phyloP scores from a whole-genome alignment of 2,888 invertebrate species.

The Baccha elongata region DNA sequence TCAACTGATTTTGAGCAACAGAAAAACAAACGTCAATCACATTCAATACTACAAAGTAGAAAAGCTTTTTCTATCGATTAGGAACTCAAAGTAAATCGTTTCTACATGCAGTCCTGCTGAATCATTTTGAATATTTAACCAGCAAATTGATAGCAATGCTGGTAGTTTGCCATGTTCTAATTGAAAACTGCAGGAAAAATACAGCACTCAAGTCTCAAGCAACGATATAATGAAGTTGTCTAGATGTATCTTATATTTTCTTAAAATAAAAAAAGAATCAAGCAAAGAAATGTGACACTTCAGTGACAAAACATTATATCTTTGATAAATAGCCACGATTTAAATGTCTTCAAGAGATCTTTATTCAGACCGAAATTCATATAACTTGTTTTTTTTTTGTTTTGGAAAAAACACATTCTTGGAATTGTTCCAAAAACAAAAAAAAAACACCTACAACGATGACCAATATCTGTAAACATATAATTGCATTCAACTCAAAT shows the following conservation, averaged over 20 bases:
- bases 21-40: too few relatives aligned
- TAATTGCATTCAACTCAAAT: slow-evolving; percentile 33
- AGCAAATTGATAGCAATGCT: background rate
- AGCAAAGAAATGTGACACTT: background rate
- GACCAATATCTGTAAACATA: slow-evolving; percentile 9
- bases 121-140: background rate
- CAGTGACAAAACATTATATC: background rate
- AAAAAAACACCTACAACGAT: background rate
- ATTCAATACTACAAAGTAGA: too few relatives aligned
- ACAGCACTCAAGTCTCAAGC: background rate
- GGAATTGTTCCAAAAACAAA: slow-evolving; percentile 26
- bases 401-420: background rate
- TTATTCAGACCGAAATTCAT: background rate
- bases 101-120: background rate
- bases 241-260: background rate
- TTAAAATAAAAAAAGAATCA: background rate
- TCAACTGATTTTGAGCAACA: too few relatives aligned
- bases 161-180: background rate
- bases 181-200: background rate
- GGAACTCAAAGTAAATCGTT: background rate
- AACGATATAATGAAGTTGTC: background rate
- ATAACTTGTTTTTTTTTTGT: background rate
- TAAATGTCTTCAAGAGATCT: slow-evolving; percentile 10
- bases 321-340: background rate
- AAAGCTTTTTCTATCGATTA: too few relatives aligned